Evolutionary conservation across 2,888 invertebrate species (phyloP).

Genomic region (Pomacea canaliculata): DNA sequence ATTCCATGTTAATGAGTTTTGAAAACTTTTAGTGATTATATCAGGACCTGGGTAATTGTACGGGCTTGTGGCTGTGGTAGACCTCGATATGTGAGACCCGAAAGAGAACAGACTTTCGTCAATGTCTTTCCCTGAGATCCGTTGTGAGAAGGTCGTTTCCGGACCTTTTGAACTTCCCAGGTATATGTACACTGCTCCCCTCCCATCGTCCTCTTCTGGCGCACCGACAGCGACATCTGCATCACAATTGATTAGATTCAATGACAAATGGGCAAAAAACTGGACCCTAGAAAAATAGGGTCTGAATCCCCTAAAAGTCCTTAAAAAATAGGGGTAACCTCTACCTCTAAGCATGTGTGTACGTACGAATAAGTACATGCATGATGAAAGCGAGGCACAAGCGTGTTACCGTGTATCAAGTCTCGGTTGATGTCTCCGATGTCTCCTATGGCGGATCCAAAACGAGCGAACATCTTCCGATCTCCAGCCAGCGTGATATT

Average conservation of each 20-base stretch:
- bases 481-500: slow-evolving; percentile 12
- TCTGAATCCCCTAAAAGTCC: too few relatives aligned
- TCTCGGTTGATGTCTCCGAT: slow-evolving; percentile 36
- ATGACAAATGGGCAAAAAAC: too few relatives aligned
- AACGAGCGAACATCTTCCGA: slow-evolving; percentile 24
- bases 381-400: too few relatives aligned
- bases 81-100: slow-evolving; percentile 26
- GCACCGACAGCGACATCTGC: slow-evolving; percentile 38
- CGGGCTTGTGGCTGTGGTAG: slow-evolving; percentile 15
- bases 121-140: slow-evolving; percentile 26
- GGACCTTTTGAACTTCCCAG: slow-evolving; percentile 24
- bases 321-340: too few relatives aligned
- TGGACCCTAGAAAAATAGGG: too few relatives aligned
- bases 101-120: not conserved
- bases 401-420: slow-evolving; percentile 19
- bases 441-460: slow-evolving; percentile 31
- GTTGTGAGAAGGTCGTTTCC: slow-evolving; percentile 22
- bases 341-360: too few relatives aligned
- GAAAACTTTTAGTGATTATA: not conserved
- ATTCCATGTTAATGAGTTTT: too few relatives aligned
- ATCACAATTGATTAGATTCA: too few relatives aligned
- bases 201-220: slow-evolving; percentile 28
- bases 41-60: slow-evolving; percentile 16
- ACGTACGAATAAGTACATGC: too few relatives aligned
- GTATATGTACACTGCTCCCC: slow-evolving; percentile 34